Conservation (phyloP, 53 echinoderm and acorn worm species). For the Hippasteria phrygiana region DNA sequence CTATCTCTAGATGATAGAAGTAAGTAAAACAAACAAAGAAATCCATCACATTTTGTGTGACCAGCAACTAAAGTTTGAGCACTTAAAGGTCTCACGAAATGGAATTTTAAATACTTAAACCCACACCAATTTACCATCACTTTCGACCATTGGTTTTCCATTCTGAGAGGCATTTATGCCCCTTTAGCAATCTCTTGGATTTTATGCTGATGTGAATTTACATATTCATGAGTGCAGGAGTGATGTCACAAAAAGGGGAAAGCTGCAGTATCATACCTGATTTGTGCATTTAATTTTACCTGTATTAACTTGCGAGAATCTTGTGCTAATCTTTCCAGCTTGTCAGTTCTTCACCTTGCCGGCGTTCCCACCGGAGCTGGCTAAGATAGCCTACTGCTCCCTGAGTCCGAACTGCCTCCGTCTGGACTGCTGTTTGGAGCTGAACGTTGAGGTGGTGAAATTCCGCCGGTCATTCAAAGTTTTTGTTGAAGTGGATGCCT, state of each 20-base stretch:
- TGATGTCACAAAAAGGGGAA: no score
- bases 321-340: background rate
- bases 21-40: background rate
- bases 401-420: constrained; percentile 39
- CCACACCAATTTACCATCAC: background rate
- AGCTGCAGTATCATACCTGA: no score
- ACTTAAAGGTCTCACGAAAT: no score
- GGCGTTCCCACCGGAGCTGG: background rate
- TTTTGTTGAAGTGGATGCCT: constrained; percentile 42
- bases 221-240: no score
- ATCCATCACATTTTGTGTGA: background rate
- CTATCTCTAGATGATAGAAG: constrained; percentile 44
- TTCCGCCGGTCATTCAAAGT: constrained; percentile 53
- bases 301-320: background rate
- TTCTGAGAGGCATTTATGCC: no score
- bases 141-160: no score
- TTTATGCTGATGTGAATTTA: no score
- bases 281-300: no score
- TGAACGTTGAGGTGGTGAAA: constrained; percentile 16
- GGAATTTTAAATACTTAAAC: no score
- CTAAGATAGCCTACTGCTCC: constrained; percentile 52
- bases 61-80: background rate
- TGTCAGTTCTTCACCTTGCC: constrained; percentile 48
- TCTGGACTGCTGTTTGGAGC: constrained; percentile 53
- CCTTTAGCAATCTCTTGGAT: no score